A percentile compares a stretch with the other conserved stretches of the same genome.
phyloP scores from a whole-genome alignment of 2,888 invertebrate species.

The Polydrusus tereticollis region DNA sequence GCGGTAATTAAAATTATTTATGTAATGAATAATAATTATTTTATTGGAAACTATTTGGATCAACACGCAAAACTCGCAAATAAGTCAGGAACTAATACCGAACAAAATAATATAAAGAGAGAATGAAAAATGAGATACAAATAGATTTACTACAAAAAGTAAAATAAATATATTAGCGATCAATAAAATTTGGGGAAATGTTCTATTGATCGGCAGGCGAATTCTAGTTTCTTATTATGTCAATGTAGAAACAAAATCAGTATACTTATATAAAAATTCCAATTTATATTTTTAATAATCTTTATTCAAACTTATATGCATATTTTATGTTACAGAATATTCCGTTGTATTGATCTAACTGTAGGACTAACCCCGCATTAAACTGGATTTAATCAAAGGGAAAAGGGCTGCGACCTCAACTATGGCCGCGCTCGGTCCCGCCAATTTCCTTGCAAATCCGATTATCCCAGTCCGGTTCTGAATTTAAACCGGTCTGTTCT shows the following conservation, averaged over 20 bases:
- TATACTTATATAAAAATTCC: too few relatives aligned
- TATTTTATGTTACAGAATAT: slow-evolving; percentile 39
- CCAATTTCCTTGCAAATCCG: slow-evolving; percentile 27
- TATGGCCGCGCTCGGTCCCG: slow-evolving; percentile 17
- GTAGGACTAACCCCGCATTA: slow-evolving; percentile 21
- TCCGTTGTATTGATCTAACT: slow-evolving; percentile 12
- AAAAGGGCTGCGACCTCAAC: slow-evolving; percentile 33
- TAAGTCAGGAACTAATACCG: not conserved
- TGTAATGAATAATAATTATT: not conserved
- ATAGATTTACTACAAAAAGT: too few relatives aligned
- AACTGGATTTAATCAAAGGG: slow-evolving; percentile 34
- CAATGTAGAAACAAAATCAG: too few relatives aligned
- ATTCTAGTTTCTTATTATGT: too few relatives aligned
- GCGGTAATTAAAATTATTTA: not conserved
- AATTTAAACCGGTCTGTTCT: slow-evolving; percentile 18
- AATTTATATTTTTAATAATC: too few relatives aligned
- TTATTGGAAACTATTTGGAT: not conserved
- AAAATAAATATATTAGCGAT: too few relatives aligned
- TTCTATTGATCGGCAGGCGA: too few relatives aligned
- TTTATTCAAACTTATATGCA: not conserved
- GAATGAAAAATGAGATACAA: too few relatives aligned
- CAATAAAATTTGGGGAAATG: too few relatives aligned
- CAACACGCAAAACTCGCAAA: not conserved
- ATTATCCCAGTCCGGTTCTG: slow-evolving; percentile 38
- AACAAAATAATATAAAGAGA: not conserved